Conservation (phyloP, 2,888 invertebrate species). For the Melanchra persicariae region DNA sequence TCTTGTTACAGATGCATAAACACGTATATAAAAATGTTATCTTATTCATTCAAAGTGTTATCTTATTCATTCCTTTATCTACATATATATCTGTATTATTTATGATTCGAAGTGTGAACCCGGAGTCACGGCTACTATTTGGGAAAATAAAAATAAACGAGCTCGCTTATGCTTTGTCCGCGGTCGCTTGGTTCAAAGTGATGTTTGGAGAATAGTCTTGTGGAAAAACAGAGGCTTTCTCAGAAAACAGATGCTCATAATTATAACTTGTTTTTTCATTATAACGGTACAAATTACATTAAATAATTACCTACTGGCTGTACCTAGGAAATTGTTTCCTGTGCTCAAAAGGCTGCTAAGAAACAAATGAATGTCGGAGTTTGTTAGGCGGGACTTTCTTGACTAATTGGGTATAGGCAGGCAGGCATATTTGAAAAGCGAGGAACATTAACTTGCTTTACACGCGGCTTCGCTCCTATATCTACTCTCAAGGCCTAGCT, state of each 20-base stretch:
- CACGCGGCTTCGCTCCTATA: not conserved
- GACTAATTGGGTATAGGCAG: not conserved
- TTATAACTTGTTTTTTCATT: constrained; percentile 10
- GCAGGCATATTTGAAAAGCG: not conserved
- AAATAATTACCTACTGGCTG: constrained; percentile 10
- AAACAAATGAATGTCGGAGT: constrained; percentile 6
- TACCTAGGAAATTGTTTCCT: constrained; percentile 26
- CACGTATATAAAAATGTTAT: not conserved
- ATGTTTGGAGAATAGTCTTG: not conserved
- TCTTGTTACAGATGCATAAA: constrained; percentile 10
- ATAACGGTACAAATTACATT: constrained; percentile 14
- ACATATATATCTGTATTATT: constrained; percentile 4
- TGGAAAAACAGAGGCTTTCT: not conserved
- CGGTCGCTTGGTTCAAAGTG: constrained; percentile 1
- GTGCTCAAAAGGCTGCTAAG: not conserved
- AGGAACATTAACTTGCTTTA: not conserved
- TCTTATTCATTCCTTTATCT: constrained; percentile 2
- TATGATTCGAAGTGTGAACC: not conserved
- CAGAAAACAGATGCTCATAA: constrained; percentile 10
- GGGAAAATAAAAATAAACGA: not conserved
- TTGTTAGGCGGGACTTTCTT: not conserved
- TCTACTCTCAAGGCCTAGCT: not conserved
- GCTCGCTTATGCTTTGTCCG: too few relatives aligned
- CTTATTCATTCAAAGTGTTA: too few relatives aligned
- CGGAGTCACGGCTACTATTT: not conserved